Evolutionary conservation across 2,113 vertebrate genomes (phyloP).

Genomic region (Riparia riparia): DNA sequence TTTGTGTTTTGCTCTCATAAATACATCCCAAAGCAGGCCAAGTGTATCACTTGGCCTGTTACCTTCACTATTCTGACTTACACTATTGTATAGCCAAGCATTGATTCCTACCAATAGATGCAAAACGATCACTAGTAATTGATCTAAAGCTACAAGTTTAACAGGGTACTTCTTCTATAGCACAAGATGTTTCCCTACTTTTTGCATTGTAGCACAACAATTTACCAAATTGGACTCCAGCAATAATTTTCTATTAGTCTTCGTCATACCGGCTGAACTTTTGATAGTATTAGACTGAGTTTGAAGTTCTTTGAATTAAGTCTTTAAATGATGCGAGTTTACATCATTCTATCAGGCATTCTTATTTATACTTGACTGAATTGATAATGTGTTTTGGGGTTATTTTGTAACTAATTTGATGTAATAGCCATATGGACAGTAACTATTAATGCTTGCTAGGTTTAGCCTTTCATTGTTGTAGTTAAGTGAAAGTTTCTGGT

Average conservation of each 20-base stretch:
- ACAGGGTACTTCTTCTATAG: constrained; percentile 85
- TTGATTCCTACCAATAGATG: constrained; percentile 79
- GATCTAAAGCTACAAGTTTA: constrained; percentile 77
- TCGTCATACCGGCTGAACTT: constrained; percentile 80
- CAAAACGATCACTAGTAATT: constrained; percentile 76
- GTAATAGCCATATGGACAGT: constrained; percentile 83
- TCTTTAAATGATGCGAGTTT: constrained; percentile 82
- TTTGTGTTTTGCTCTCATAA: constrained; percentile 70
- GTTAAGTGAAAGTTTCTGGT: constrained; percentile 67
- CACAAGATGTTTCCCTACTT: constrained; percentile 83
- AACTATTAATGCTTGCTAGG: constrained; percentile 73
- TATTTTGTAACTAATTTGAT: constrained; percentile 83
- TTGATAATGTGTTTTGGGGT: constrained; percentile 73
- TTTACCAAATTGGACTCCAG: constrained; percentile 85
- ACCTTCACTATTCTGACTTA: constrained; percentile 69
- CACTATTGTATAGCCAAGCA: constrained; percentile 70
- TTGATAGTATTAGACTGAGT: constrained; percentile 80
- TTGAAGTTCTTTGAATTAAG: constrained; percentile 81
- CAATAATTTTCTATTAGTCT: constrained; percentile 84
- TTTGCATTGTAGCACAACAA: constrained; percentile 80
- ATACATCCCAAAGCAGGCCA: constrained; percentile 62
- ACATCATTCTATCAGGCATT: constrained; percentile 84
- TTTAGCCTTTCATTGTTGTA: constrained; percentile 75
- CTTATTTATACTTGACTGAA: constrained; percentile 87
- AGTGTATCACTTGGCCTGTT: constrained; percentile 73